Evolutionary conservation across 2,113 vertebrate species (phyloP).

Genomic region (Tursiops truncatus): DNA sequence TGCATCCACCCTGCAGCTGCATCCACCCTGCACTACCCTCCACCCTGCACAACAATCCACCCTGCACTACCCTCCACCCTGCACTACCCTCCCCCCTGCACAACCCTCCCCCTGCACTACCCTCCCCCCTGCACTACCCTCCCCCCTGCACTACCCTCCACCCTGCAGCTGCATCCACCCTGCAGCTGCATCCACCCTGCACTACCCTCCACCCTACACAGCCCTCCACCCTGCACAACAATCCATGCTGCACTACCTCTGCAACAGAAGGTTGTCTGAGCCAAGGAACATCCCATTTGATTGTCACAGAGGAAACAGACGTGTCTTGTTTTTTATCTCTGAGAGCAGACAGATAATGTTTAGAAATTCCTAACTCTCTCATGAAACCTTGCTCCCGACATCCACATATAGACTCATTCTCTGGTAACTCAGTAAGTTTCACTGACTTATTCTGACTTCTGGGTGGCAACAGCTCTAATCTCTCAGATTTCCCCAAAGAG

Average conservation of each 20-base stretch:
- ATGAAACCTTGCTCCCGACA: not conserved
- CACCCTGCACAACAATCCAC: too few species aligned
- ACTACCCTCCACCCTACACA: too few species aligned
- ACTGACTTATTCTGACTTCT: not conserved
- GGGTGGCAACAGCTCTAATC: conserved; percentile 37
- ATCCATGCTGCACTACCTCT: not conserved
- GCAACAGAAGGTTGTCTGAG: not conserved
- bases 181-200: too few species aligned
- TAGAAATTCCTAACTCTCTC: conserved; percentile 32
- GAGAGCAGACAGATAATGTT: conserved; percentile 44
- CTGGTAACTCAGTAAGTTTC: not conserved
- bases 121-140: too few species aligned
- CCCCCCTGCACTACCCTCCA: too few species aligned
- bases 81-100: too few species aligned
- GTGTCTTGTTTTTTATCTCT: not conserved
- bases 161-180: not conserved
- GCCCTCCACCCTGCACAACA: not conserved
- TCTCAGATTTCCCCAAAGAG: not conserved
- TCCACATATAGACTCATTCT: not conserved
- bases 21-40: too few species aligned
- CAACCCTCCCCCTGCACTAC: too few species aligned
- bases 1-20: too few species aligned
- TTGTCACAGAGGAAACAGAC: not conserved
- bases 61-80: too few species aligned
- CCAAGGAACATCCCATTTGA: not conserved